Evolutionary conservation across 2,797 vertebrate species (phyloP), one percentile per base, ranked within the genome.

Genomic region (Rhinella marina): DNA sequence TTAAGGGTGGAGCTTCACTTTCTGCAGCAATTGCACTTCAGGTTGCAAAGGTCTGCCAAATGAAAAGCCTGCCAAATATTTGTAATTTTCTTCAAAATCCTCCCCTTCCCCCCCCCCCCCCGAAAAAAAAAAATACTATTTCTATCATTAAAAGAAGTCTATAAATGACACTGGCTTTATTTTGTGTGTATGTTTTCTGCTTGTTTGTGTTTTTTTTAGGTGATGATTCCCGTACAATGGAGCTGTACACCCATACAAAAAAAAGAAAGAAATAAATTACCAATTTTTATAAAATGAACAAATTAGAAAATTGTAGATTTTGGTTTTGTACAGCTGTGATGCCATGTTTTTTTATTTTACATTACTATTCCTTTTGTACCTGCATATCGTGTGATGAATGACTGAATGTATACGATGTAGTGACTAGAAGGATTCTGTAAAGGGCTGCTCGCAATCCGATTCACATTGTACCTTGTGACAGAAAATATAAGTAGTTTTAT

Each of bases 401-500:
- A 41, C 41, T 41, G 41, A 88, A 88, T 90, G 83, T 81, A 77
- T 88, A 91, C 83, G 48, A 83, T 88, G 56, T 77, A 88, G 82
- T 84, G 82, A 87, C 83, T 90, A 72, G 89, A 66, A 66, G 3
- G 62, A 87, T 87, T 91, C 86, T 93, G 90, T 56, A 10, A 93
- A 93, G 91, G 91, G 84, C 91, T 93, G 92, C 89, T 93, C 64
- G 9, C 87, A 56, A 25, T 82, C 87, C 87, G 88, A 84, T 92
- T 41, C 91, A 85, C 52, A 92, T 87, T 87, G 81, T 89, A n/a
- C 88, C 75, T 62, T 3, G 23, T 41, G 50, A 78, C 23, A 23
- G 61, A 68, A 64, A 86, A 62, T 48, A 25, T n/a, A 79, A 32
- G 52, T 32, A 57, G 52, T 84, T 72, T 84, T 73, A 73, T 84